These are phyloP conservation scores for Pseudeuparius sepicola DNA, from an alignment of 2,888 invertebrate species.

Conservation along the genomic window DNA sequence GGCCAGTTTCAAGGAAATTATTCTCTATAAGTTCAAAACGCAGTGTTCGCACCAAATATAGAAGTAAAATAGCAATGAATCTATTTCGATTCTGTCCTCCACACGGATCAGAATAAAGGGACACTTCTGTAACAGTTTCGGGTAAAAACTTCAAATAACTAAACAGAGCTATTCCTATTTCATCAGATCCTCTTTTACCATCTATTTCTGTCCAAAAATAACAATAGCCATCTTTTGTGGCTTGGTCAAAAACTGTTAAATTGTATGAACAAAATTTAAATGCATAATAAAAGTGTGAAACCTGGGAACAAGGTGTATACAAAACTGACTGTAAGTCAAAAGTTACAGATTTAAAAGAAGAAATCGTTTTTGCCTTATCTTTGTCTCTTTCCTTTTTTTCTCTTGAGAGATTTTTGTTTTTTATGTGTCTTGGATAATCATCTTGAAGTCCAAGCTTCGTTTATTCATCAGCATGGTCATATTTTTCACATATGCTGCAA, in stretches of 20 bases:
- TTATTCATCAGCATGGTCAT: not conserved
- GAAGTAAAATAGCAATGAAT: conserved; percentile 5
- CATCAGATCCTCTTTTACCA: conserved; percentile 6
- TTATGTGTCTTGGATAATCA: not conserved
- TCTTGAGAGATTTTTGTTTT: conserved; percentile 2
- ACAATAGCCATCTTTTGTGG: conserved; percentile 7
- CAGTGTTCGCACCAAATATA: conserved; percentile 3
- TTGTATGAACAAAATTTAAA: conserved; percentile 7
- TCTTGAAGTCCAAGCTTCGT: conserved; percentile 1
- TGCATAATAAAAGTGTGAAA: conserved; percentile 8
- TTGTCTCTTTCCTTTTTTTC: not conserved
- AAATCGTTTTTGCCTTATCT: not conserved
- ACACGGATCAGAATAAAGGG: conserved; percentile 6
- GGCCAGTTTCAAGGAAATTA: conserved; percentile 7
- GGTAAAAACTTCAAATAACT: not conserved
- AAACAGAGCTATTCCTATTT: conserved; percentile 4
- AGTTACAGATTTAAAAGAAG: not conserved
- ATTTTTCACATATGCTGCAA: conserved; percentile 3
- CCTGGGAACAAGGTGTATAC: conserved; percentile 4
- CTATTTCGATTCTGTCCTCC: conserved; percentile 6
- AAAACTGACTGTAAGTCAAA: conserved; percentile 8
- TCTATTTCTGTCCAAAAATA: conserved; percentile 9
- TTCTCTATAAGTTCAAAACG: conserved; percentile 7
- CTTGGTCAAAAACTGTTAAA: conserved; percentile 4
- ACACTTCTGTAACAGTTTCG: not conserved